Base-by-base conservation (phyloP, 2,113 vertebrate species). In the Steatornis caripensis region DNA sequence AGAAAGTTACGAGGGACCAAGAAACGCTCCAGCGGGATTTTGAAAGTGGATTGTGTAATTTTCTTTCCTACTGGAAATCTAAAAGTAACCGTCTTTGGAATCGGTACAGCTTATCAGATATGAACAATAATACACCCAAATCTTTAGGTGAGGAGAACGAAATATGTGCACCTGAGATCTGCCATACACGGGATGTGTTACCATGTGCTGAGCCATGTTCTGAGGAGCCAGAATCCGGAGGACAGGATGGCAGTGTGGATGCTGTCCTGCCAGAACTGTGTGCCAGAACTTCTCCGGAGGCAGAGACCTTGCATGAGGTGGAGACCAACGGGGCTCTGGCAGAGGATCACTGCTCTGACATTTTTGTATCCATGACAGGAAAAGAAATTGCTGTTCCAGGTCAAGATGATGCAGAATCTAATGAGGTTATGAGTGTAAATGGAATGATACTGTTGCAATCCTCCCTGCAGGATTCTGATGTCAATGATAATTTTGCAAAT, bases 121-220 rank as follows among this genome's bases (percentile, higher is more conserved):
- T 98, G 98, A 98, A 98, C 97, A 97, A 62, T 97, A 95, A 91
- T 84, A 98, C 93, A 84, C 91, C 89, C 77, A 70, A 16, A 24
- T 78, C 87, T 79, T 48, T 68, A 83, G 92, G 90, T 21, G 97
- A 96, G 88, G 97, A 96, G 85, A 97, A 70, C 15, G 82, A 95
- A 89, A 71, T 68, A 18, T 27, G 34, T 24, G 39, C 89, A 57
- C 64, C 97, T 32, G 95, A 96, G 72, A 89, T 94, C 88, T 95
- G 95, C 64, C 10, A 12, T 78, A 79, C 37, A 0, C 97, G 92
- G 94, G 96, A 94, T 18, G 78, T 57, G 26, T 95, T 94, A 15
- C 92, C 17, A 0, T 48, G 82, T 68, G 83, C 97, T 41, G 96
- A 97, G 62, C 86, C 16, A 3, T 55, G 61, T 43, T 83, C 95